phyloP scores from a whole-genome alignment of 2,113 vertebrate species.

The Seriola rivoliana region DNA sequence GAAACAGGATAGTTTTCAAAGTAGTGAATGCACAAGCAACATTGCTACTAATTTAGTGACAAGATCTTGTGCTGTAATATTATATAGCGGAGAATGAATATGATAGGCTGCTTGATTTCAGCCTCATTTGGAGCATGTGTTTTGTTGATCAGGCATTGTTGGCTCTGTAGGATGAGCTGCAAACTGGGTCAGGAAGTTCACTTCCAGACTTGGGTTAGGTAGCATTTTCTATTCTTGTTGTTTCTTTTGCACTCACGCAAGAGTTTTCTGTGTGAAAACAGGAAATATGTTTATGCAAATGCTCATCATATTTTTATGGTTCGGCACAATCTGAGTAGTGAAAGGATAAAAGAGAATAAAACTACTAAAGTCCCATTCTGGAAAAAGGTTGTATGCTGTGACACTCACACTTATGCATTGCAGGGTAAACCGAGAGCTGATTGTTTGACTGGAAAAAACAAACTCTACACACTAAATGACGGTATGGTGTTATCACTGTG shows the following conservation, averaged over 20 bases:
- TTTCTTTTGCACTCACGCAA: conserved; percentile 20
- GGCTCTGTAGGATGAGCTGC: conserved; percentile 9
- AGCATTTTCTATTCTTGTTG: conserved; percentile 32
- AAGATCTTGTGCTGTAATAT: background rate
- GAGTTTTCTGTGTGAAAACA: conserved; percentile 32
- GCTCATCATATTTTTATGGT: conserved; percentile 43
- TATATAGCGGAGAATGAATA: background rate
- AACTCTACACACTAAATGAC: background rate
- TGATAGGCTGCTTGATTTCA: background rate
- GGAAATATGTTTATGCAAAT: conserved; percentile 59
- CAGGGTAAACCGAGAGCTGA: background rate
- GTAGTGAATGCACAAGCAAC: background rate
- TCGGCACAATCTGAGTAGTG: conserved; percentile 13
- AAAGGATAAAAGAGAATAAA: conserved; percentile 40
- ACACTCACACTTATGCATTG: conserved; percentile 1
- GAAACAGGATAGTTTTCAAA: background rate
- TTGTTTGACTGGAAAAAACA: background rate
- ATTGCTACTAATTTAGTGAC: background rate
- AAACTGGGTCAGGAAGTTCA: conserved; percentile 64
- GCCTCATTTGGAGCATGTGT: background rate
- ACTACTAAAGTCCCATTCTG: background rate
- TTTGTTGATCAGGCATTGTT: background rate
- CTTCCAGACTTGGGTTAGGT: conserved; percentile 2
- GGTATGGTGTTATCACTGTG: conserved; percentile 6
- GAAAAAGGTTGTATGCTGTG: conserved; percentile 20